Base-by-base conservation (phyloP, 2,797 vertebrate genomes). In the Acipenser transmontanus region DNA sequence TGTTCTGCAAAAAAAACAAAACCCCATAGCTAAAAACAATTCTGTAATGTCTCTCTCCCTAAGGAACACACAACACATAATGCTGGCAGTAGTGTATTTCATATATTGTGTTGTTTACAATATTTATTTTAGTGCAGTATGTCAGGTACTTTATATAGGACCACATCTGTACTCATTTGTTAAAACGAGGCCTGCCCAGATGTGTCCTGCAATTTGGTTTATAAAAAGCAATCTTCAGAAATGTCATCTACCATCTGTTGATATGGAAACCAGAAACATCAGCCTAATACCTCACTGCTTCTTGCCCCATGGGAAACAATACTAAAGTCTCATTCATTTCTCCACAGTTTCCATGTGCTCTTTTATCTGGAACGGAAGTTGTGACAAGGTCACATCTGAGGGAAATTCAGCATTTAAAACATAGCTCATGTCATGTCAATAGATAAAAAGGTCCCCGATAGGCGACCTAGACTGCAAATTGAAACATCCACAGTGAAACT, bases 211-310 rank as follows among this genome's bases (percentile, higher is more conserved):
- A 83, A 82, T 92, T 93, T 88, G 82, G 82, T 78, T 82, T 89
- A 86, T 80, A 76, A 80, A 82, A 90, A 76, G 63, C 74, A 88
- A 89, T 89, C 75, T 81, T 80, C 75, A 83, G 73, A 83, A 91
- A 89, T 79, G 80, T 77, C 82, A 74, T 81, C 76, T 80, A 70
- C 92, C 92, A 92, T 93, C 92, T 96, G 92, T 89, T 87, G 82
- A 80, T 76, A 75, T 72, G 76, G 80, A 86, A 84, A 87, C 81
- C 81, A 81, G 77, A 76, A 81, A 64, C 61, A 68, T 59, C 68
- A 62, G 20, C 63, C 66, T 60, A 64, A 70, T 66, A 70, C 64
- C 69, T 69, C 47, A 52, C 59, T 71, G 54, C 48, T 68, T 62
- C 52, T 12, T 67, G 59, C 72, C 76, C 72, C 70, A 67, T 72